phyloP scores from a whole-genome alignment of 2,888 invertebrate genomes.

The Pinctada fucata region DNA sequence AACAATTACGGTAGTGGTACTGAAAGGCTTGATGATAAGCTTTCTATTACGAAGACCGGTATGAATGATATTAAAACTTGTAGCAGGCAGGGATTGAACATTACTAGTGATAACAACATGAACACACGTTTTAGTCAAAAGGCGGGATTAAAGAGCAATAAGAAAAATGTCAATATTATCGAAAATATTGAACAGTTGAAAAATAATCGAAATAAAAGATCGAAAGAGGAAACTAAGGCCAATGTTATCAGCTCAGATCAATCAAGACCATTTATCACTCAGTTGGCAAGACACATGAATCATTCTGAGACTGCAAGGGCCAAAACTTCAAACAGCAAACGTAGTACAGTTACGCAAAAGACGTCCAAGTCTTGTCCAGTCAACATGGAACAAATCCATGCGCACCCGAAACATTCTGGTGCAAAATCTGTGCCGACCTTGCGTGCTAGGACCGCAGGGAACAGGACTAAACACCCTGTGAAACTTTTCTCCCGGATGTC shows the following conservation, averaged over 20 bases:
- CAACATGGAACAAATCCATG: slow-evolving; percentile 43
- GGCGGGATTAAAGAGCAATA: slow-evolving; percentile 16
- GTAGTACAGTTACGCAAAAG: slow-evolving; percentile 47
- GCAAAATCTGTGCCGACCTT: slow-evolving; percentile 31
- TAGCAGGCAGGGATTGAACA: neutral
- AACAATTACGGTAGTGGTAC: neutral
- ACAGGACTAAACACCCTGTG: slow-evolving; percentile 32
- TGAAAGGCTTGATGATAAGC: neutral
- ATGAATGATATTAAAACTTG: neutral
- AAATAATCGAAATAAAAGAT: slow-evolving; percentile 9
- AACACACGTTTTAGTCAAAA: slow-evolving; percentile 6
- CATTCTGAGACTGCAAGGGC: slow-evolving; percentile 17
- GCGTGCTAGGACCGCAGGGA: slow-evolving; percentile 49
- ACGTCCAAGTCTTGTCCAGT: slow-evolving; percentile 59
- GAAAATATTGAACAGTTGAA: slow-evolving; percentile 8
- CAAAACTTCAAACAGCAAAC: slow-evolving; percentile 51
- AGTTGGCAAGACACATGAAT: slow-evolving; percentile 10
- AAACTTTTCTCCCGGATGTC: slow-evolving; percentile 65
- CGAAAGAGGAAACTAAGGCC: neutral
- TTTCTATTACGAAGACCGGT: neutral
- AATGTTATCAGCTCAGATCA: slow-evolving; percentile 15
- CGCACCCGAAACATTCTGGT: slow-evolving; percentile 1
- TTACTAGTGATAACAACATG: slow-evolving; percentile 11
- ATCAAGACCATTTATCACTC: slow-evolving; percentile 26
- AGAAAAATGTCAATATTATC: slow-evolving; percentile 25